phyloP scores from a whole-genome alignment of 2,113 vertebrate genomes.

The Gyps fulvus region DNA sequence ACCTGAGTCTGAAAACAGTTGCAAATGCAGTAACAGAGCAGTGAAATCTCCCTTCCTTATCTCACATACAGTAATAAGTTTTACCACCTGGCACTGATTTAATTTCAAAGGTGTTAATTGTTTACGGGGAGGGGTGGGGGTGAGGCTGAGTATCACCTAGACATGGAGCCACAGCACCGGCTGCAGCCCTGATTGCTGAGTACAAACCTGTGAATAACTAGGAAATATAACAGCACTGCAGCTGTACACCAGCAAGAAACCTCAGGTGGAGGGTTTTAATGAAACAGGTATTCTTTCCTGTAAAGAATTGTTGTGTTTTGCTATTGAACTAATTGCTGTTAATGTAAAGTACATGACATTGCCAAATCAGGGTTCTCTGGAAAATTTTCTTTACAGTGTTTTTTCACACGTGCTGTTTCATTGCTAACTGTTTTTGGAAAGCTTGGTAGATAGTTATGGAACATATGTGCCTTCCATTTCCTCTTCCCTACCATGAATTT shows the following conservation, averaged over 20 bases:
- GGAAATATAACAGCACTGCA: neutral
- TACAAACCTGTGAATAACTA: neutral
- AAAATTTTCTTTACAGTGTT: neutral
- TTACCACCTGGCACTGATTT: neutral
- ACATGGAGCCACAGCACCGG: neutral
- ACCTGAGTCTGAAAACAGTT: neutral
- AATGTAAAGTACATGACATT: neutral
- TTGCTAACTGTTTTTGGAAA: neutral
- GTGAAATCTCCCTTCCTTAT: neutral
- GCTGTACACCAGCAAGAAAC: neutral
- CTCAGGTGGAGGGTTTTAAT: neutral
- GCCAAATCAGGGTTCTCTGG: neutral
- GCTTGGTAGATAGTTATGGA: neutral
- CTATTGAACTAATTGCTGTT: conserved; percentile 19
- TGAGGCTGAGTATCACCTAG: neutral
- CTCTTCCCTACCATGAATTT: neutral
- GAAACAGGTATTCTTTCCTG: conserved; percentile 5
- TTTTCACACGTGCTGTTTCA: neutral
- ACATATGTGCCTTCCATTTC: neutral
- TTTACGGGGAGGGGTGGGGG: neutral
- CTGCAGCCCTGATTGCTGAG: neutral
- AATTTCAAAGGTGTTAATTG: neutral
- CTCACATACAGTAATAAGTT: neutral
- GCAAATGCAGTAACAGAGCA: neutral
- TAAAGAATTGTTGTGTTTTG: neutral